Conservation (phyloP, 2,797 vertebrate species). For the Urophycis tenuis region DNA sequence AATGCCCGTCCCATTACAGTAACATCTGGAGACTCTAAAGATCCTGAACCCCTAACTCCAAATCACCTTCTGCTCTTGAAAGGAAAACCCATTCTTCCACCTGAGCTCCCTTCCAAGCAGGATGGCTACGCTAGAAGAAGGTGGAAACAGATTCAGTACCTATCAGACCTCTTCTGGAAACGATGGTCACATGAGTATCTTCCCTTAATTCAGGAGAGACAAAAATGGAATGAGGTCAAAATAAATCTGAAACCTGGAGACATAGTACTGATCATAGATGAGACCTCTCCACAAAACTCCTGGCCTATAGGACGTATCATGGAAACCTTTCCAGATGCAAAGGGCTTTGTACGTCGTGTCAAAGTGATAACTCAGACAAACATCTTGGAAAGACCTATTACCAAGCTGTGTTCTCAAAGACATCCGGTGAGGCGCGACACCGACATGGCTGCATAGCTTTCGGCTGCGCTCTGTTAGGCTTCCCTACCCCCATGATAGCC, state of each 20-base stretch:
- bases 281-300: slow-evolving; percentile 5
- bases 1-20: not conserved
- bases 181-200: slow-evolving; percentile 6
- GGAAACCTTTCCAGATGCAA: slow-evolving; percentile 5
- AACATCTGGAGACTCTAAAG: not conserved
- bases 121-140: not conserved
- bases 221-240: slow-evolving; percentile 4
- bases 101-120: not conserved
- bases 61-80: not conserved
- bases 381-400: slow-evolving; percentile 18
- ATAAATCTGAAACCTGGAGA: slow-evolving; percentile 8
- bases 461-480: too few relatives aligned
- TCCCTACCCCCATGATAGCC: too few relatives aligned
- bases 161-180: not conserved
- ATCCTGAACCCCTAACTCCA: not conserved
- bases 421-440: too few relatives aligned
- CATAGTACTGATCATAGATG: slow-evolving; percentile 11
- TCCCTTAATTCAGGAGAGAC: not conserved
- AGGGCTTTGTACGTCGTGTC: not conserved
- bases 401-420: slow-evolving; percentile 10
- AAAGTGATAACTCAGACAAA: slow-evolving; percentile 7
- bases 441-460: too few relatives aligned
- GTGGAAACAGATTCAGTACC: not conserved
- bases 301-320: slow-evolving; percentile 10
- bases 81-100: not conserved